Evolutionary conservation across 2,888 invertebrate genomes (phyloP).

Genomic region (Lasius platythorax): DNA sequence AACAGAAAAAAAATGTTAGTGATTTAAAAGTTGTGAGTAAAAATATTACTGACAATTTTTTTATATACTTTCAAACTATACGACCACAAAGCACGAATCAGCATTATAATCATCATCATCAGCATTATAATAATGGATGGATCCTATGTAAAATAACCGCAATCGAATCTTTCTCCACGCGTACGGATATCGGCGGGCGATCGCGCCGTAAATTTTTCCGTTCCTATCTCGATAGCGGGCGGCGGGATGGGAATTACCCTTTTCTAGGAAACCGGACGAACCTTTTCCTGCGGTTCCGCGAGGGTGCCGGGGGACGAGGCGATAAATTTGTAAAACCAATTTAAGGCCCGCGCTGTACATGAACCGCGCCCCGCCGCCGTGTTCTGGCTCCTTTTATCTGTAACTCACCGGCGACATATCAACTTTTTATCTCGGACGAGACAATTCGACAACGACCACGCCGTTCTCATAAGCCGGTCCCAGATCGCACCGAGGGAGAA

Average conservation of each 20-base stretch:
- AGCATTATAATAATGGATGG: background rate
- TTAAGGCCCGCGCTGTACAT: slow-evolving; percentile 70
- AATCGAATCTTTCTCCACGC: slow-evolving; percentile 47
- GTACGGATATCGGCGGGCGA: slow-evolving; percentile 66
- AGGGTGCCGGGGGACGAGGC: slow-evolving; percentile 33
- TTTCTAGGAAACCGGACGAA: slow-evolving; percentile 69
- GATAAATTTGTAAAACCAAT: slow-evolving; percentile 79
- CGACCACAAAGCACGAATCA: background rate
- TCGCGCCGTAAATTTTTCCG: slow-evolving; percentile 73
- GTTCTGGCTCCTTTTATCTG: slow-evolving; percentile 66
- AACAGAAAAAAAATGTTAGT: background rate
- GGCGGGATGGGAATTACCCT: slow-evolving; percentile 65
- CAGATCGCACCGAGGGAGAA: background rate
- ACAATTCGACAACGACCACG: slow-evolving; percentile 76
- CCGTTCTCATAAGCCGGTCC: slow-evolving; percentile 65
- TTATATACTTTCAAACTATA: background rate
- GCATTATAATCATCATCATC: slow-evolving; percentile 2
- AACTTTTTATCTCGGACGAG: slow-evolving; percentile 73
- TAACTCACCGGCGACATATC: slow-evolving; percentile 68
- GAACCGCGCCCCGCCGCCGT: slow-evolving; percentile 53
- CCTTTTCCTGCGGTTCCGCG: slow-evolving; percentile 43
- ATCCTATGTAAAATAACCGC: slow-evolving; percentile 40
- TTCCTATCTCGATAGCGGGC: slow-evolving; percentile 65
- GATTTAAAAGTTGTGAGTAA: background rate
- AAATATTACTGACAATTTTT: background rate